These are phyloP conservation scores for Stenichneumon culpator DNA, from an alignment of 2,888 invertebrate species.

Conservation along the genomic window DNA sequence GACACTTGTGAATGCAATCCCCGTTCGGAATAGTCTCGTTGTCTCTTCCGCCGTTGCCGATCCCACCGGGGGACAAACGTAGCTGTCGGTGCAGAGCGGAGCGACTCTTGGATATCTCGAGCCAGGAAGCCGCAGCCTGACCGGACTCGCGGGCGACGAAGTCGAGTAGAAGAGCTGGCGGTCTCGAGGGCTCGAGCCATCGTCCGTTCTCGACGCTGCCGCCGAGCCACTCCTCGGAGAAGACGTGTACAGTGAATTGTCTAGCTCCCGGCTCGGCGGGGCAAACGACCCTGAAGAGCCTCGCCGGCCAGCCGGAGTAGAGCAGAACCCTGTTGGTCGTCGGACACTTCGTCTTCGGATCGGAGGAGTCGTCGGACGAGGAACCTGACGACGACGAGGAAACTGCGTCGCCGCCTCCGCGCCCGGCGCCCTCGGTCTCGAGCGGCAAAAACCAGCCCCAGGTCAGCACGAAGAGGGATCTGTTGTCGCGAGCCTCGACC, in stretches of 20 bases:
- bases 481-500: constrained; percentile 92
- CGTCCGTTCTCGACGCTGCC: constrained; percentile 79
- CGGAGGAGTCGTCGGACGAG: constrained; percentile 79
- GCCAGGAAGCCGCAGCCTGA: constrained; percentile 92
- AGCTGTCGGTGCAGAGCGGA: constrained; percentile 88
- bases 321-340: constrained; percentile 93
- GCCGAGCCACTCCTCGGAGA: constrained; percentile 92
- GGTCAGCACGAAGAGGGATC: constrained; percentile 92
- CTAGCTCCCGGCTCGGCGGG: constrained; percentile 90
- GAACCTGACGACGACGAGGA: constrained; percentile 16
- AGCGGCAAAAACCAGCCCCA: constrained; percentile 92
- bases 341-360: constrained; percentile 87
- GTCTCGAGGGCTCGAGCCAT: constrained; percentile 84
- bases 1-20: constrained; percentile 84
- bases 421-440: constrained; percentile 86
- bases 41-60: constrained; percentile 54
- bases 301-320: constrained; percentile 91
- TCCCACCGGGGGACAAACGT: constrained; percentile 84
- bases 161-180: constrained; percentile 89
- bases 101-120: constrained; percentile 90
- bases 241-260: constrained; percentile 91
- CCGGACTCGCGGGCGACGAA: constrained; percentile 91
- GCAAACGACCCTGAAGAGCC: constrained; percentile 88
- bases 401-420: neutral
- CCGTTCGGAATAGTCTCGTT: constrained; percentile 79